Conservation (phyloP, 2,888 invertebrate species). For the Synergus itoensis region DNA sequence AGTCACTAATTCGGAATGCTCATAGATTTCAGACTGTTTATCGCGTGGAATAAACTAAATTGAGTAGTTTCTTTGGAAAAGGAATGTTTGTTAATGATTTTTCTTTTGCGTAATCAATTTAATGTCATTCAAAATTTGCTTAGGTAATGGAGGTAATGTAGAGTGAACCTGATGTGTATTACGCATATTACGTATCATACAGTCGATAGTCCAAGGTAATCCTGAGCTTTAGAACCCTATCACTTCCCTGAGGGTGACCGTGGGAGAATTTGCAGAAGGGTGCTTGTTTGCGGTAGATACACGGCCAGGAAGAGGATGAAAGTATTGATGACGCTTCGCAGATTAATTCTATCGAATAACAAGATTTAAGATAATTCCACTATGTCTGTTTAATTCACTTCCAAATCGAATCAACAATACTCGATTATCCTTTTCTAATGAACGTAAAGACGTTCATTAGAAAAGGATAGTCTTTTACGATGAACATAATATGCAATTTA, state of each 20-base stretch:
- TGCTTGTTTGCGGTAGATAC: constrained; percentile 56
- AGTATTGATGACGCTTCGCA: constrained; percentile 54
- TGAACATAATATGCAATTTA: neutral
- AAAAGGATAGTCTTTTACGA: neutral
- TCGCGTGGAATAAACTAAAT: no score
- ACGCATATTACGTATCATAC: constrained; percentile 64
- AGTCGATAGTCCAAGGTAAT: constrained; percentile 66
- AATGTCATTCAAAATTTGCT: constrained; percentile 44
- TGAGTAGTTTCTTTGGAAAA: neutral
- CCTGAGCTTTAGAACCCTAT: constrained; percentile 62
- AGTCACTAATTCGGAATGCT: no score
- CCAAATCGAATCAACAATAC: neutral
- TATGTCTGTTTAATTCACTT: neutral
- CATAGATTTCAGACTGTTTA: no score
- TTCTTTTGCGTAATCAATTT: neutral
- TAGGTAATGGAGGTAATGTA: constrained; percentile 72
- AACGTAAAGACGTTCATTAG: no score
- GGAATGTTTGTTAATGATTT: neutral
- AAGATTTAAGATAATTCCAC: constrained; percentile 23
- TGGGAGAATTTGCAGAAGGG: constrained; percentile 67
- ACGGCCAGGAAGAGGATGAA: constrained; percentile 48
- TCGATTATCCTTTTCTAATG: neutral
- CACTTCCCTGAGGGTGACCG: constrained; percentile 63
- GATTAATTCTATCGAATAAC: constrained; percentile 50
- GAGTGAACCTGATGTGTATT: constrained; percentile 57